Evolutionary conservation across 2,113 vertebrate species (phyloP).

Genomic region (Petrocephalus microphthalmus): DNA sequence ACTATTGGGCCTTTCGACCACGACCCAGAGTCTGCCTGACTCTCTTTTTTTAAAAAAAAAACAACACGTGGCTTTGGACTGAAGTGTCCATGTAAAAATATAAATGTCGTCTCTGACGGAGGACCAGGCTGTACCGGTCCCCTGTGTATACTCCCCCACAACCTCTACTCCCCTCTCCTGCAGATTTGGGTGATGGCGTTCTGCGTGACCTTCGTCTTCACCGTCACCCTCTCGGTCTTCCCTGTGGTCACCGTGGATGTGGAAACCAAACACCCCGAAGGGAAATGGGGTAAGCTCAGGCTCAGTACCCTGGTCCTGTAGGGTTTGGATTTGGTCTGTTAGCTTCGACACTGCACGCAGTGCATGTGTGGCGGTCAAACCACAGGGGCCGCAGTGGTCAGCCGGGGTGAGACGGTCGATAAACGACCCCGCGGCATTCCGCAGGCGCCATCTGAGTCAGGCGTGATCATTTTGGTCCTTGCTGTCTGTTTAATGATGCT

Average conservation of each 20-base stretch:
- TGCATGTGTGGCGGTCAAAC: too few species aligned
- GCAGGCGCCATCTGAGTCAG: too few species aligned
- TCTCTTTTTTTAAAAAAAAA: too few species aligned
- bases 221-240: constrained; percentile 76
- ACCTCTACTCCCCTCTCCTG: background rate
- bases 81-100: background rate
- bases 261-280: constrained; percentile 38
- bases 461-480: too few species aligned
- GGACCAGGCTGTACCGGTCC: background rate
- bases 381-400: too few species aligned
- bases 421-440: too few species aligned
- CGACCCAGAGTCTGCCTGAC: background rate
- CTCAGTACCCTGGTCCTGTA: background rate
- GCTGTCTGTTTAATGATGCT: too few species aligned
- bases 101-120: background rate
- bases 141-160: background rate
- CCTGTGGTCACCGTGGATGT: constrained; percentile 76
- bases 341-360: background rate
- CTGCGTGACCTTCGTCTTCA: constrained; percentile 75
- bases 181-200: constrained; percentile 81
- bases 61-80: background rate
- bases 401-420: too few species aligned
- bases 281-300: constrained; percentile 61
- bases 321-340: background rate
- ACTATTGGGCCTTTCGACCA: background rate